Conservation (phyloP, 2,797 vertebrate species). For the Danionella dracula region DNA sequence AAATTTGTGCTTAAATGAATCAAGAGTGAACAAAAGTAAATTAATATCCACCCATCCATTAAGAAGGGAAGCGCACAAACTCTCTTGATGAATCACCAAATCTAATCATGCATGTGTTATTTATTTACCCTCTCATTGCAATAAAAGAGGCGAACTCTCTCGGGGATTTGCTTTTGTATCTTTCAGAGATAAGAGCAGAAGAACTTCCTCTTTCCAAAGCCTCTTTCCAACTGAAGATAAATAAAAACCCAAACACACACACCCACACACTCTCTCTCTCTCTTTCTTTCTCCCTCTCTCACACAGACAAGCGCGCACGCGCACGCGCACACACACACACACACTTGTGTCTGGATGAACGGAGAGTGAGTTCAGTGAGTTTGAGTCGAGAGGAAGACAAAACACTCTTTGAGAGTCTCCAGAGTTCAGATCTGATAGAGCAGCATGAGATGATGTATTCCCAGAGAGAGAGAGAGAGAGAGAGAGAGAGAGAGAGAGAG, state of each 20-base stretch:
- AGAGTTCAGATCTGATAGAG: conserved; percentile 23
- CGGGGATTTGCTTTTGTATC: conserved; percentile 40
- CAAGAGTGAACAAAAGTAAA: no score
- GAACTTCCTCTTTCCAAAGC: conserved; percentile 44
- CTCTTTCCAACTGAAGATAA: no score
- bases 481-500: neutral
- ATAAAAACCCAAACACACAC: no score
- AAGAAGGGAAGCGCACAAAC: no score
- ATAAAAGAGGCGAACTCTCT: conserved; percentile 42
- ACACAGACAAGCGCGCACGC: no score
- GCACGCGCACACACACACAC: neutral
- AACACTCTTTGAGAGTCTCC: neutral
- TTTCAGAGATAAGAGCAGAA: conserved; percentile 49
- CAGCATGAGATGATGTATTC: conserved; percentile 32
- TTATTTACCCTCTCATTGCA: conserved; percentile 23
- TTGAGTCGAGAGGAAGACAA: conserved; percentile 20
- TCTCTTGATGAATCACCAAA: no score
- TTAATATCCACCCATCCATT: no score
- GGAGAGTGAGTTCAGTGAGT: conserved; percentile 33
- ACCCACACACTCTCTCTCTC: neutral
- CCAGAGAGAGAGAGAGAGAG: neutral
- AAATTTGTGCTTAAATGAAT: no score
- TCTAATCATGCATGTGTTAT: neutral
- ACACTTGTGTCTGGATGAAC: neutral
- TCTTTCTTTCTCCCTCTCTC: neutral